Evolutionary conservation across 2,888 invertebrate genomes (phyloP).

Genomic region (Mantis religiosa): DNA sequence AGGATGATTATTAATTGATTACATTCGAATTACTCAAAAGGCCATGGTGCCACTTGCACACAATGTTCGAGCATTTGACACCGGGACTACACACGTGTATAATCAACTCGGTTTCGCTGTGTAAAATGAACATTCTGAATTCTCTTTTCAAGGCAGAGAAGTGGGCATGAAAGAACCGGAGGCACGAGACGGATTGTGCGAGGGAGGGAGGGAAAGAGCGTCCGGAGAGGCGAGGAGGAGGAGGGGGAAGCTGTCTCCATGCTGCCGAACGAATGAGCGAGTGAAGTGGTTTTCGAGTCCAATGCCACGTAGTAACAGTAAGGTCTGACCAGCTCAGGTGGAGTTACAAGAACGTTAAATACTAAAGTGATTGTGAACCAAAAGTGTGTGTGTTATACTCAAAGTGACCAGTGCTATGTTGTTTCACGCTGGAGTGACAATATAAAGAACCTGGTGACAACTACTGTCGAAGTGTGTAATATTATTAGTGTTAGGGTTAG

Average conservation of each 20-base stretch:
- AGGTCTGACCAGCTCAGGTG: background rate
- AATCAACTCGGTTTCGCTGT: too few relatives aligned
- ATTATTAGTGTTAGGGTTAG: background rate
- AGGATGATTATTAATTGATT: too few relatives aligned
- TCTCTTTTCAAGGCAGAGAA: too few relatives aligned
- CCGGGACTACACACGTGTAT: too few relatives aligned
- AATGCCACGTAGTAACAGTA: slow-evolving; percentile 16
- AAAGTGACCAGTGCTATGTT: background rate
- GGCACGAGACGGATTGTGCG: background rate
- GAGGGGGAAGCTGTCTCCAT: background rate
- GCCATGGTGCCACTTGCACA: too few relatives aligned
- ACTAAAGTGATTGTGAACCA: background rate
- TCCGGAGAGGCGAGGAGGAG: background rate
- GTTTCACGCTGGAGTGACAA: background rate
- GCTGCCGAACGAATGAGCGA: slow-evolving; percentile 3
- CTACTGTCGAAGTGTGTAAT: background rate
- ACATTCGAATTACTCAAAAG: too few relatives aligned
- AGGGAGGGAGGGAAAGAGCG: background rate
- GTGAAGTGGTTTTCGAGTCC: background rate
- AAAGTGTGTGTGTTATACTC: background rate
- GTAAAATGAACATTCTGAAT: too few relatives aligned
- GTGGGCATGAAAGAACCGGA: background rate
- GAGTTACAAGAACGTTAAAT: background rate
- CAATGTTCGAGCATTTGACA: too few relatives aligned
- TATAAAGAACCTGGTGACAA: background rate